Percentiles rank a stretch among this genome's conserved stretches.
Evolutionary conservation across 2,797 vertebrate genomes (phyloP).

Genomic region (Danio aesculapii): DNA sequence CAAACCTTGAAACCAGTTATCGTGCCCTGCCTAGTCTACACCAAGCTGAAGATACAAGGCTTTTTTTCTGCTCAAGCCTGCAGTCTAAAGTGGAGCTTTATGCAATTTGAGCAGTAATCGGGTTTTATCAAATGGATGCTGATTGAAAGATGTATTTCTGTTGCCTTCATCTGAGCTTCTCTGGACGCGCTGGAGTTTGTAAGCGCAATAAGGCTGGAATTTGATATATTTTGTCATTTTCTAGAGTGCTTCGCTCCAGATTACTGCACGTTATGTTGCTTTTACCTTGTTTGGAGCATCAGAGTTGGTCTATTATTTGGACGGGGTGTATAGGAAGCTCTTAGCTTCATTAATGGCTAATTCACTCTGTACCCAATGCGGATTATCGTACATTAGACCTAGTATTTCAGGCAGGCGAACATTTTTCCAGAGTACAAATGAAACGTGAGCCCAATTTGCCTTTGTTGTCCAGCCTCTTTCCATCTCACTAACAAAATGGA

Average conservation of each 20-base stretch:
- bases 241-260: neutral
- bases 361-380: neutral
- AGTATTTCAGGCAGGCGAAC: neutral
- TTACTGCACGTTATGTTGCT: constrained; percentile 3
- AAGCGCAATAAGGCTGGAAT: constrained; percentile 3
- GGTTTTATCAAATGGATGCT: constrained; percentile 58
- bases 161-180: constrained; percentile 7
- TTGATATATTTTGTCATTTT: constrained; percentile 26
- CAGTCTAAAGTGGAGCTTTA: constrained; percentile 28
- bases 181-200: neutral
- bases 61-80: constrained; percentile 9
- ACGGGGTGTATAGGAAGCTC: neutral
- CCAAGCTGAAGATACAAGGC: neutral
- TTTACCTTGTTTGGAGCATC: neutral
- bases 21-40: neutral
- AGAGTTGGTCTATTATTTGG: neutral
- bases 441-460: neutral
- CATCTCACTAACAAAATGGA: neutral
- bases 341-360: constrained; percentile 16
- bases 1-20: too few relatives aligned
- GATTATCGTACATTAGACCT: constrained; percentile 15
- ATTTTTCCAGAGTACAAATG: neutral
- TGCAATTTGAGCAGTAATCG: neutral
- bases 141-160: constrained; percentile 53
- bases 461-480: neutral